These are phyloP conservation scores for Regulus satrapa DNA, from an alignment of 2,113 vertebrate genomes.

Conservation along the genomic window DNA sequence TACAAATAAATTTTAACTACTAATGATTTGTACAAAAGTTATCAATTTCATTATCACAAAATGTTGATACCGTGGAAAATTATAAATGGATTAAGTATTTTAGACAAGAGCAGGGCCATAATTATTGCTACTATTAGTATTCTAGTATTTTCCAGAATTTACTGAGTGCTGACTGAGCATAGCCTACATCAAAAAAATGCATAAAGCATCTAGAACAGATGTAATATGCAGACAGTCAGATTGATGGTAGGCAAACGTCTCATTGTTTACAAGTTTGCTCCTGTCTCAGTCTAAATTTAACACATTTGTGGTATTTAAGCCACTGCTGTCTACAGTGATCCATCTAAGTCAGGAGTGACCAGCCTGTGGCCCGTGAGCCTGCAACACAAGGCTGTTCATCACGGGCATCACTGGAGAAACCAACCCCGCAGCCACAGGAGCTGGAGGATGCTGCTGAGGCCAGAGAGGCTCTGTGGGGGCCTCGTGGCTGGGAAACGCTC, in stretches of 20 bases:
- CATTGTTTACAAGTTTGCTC: slow-evolving; percentile 1
- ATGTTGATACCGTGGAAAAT: slow-evolving; percentile 1
- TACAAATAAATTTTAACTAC: slow-evolving; percentile 50
- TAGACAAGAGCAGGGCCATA: background rate
- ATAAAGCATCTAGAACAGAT: background rate
- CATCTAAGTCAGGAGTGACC: background rate
- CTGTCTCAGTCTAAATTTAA: background rate
- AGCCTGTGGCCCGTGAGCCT: background rate
- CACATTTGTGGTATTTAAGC: background rate
- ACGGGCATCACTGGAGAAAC: background rate
- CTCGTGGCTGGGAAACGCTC: rapidly evolving
- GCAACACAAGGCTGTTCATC: background rate
- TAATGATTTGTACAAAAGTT: slow-evolving; percentile 36
- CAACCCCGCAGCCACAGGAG: background rate
- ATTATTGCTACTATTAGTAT: background rate
- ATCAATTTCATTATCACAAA: slow-evolving; percentile 27
- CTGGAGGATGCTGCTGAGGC: background rate
- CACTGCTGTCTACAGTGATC: background rate
- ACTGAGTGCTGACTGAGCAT: background rate
- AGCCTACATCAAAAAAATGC: background rate
- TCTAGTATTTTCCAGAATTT: background rate
- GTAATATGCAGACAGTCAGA: background rate
- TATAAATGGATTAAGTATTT: slow-evolving; percentile 19
- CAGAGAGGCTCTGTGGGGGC: background rate
- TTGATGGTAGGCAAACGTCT: background rate